Conservation (phyloP, 2,113 vertebrate species). For the Coryphaenoides rupestris region DNA sequence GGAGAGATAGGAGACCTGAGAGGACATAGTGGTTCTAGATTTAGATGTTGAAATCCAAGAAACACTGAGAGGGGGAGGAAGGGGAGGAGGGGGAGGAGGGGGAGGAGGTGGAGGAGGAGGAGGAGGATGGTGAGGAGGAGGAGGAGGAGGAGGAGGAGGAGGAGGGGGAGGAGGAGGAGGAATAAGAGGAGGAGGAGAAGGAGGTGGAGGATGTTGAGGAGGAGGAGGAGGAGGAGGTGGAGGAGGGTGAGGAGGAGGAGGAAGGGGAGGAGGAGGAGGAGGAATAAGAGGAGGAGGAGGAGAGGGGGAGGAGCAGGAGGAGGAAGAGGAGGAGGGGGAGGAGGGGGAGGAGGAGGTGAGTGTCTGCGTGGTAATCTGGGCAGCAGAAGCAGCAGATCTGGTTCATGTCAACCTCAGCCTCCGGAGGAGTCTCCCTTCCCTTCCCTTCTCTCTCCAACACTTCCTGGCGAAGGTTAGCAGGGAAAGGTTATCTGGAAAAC, state of each 20-base stretch:
- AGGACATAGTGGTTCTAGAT: too few relatives aligned
- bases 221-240: neutral
- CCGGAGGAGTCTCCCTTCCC: neutral
- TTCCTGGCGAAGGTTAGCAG: slow-evolving; percentile 9
- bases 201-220: too few relatives aligned
- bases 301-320: too few relatives aligned
- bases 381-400: slow-evolving; percentile 40
- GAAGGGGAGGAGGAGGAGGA: neutral
- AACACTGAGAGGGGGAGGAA: slow-evolving; percentile 5
- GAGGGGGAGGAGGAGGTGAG: too few relatives aligned
- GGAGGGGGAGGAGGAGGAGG: neutral
- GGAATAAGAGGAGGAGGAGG: too few relatives aligned
- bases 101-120: neutral
- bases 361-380: neutral
- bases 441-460: too few relatives aligned
- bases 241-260: neutral
- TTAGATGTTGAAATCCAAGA: neutral
- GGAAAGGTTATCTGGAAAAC: slow-evolving; percentile 60
- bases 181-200: neutral
- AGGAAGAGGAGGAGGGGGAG: too few relatives aligned
- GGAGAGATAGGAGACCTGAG: slow-evolving; percentile 46
- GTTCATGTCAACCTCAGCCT: slow-evolving; percentile 41
- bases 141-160: too few relatives aligned
- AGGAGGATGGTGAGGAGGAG: too few relatives aligned
- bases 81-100: neutral